These are phyloP conservation scores for Thymelicus lineola DNA, from an alignment of 2,888 invertebrate genomes.

Conservation along the genomic window DNA sequence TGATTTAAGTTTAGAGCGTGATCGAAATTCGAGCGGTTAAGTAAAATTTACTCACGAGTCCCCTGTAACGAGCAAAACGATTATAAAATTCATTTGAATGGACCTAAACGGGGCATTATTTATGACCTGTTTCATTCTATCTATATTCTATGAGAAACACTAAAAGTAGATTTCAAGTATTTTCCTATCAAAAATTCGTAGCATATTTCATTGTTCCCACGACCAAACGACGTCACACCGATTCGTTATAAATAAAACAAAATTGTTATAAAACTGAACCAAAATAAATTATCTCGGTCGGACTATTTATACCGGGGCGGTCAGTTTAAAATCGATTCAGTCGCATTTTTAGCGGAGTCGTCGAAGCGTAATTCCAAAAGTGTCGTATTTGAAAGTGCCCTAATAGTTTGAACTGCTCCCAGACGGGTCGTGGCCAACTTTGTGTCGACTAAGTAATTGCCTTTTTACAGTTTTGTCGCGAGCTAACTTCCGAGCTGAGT, in stretches of 20 bases:
- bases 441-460: conserved; percentile 70
- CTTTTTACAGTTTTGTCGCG: conserved; percentile 68
- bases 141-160: too few relatives aligned
- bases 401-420: conserved; percentile 51
- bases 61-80: too few relatives aligned
- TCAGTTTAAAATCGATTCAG: neutral
- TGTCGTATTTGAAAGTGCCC: conserved; percentile 31
- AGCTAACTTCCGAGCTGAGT: conserved; percentile 64
- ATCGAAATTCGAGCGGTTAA: neutral
- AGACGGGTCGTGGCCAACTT: conserved; percentile 60
- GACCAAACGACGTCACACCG: too few relatives aligned
- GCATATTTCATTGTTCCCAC: too few relatives aligned
- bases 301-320: neutral
- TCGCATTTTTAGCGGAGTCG: neutral
- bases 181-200: too few relatives aligned
- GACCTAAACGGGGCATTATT: too few relatives aligned
- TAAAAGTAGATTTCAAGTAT: too few relatives aligned
- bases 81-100: too few relatives aligned
- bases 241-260: too few relatives aligned
- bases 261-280: too few relatives aligned
- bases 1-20: neutral
- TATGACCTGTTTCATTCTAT: too few relatives aligned
- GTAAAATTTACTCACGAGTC: too few relatives aligned
- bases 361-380: conserved; percentile 41
- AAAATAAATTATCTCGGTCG: neutral